phyloP scores from a whole-genome alignment of 2,113 vertebrate genomes.

The Chauna torquata region DNA sequence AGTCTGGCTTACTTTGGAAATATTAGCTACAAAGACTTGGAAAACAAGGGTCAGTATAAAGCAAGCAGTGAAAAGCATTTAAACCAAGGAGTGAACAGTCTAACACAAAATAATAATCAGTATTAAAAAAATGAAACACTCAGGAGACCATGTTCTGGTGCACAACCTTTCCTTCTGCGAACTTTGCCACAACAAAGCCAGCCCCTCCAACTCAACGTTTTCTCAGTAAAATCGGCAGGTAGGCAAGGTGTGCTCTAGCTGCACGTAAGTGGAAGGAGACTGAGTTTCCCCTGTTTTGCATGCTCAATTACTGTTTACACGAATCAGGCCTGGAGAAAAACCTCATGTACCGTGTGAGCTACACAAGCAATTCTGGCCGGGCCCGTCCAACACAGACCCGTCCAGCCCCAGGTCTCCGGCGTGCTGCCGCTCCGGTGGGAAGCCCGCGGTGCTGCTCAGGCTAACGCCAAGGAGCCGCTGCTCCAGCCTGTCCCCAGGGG shows the following conservation, averaged over 20 bases:
- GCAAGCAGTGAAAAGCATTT: not conserved
- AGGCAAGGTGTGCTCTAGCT: fast-evolving
- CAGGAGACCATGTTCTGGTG: not conserved
- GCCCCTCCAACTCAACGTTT: fast-evolving
- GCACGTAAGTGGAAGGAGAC: not conserved
- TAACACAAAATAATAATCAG: not conserved
- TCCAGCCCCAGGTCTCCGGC: fast-evolving
- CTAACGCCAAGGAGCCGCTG: not conserved
- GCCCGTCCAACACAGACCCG: fast-evolving
- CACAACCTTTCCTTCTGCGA: not conserved
- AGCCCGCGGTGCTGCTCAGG: not conserved
- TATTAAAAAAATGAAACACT: not conserved
- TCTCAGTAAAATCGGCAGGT: not conserved
- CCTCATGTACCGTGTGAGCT: fast-evolving
- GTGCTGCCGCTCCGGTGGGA: fast-evolving
- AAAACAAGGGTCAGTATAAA: not conserved
- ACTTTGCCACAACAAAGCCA: fast-evolving
- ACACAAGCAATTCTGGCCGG: not conserved
- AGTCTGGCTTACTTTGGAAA: not conserved
- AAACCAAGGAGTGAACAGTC: not conserved
- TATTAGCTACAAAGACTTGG: not conserved
- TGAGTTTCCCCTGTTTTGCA: not conserved
- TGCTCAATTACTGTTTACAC: not conserved
- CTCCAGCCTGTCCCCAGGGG: not conserved
- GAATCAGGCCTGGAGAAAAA: not conserved